These are phyloP conservation scores for Leptinotarsa texana DNA, from an alignment of 1,140 invertebrate species.

Conservation along the genomic window DNA sequence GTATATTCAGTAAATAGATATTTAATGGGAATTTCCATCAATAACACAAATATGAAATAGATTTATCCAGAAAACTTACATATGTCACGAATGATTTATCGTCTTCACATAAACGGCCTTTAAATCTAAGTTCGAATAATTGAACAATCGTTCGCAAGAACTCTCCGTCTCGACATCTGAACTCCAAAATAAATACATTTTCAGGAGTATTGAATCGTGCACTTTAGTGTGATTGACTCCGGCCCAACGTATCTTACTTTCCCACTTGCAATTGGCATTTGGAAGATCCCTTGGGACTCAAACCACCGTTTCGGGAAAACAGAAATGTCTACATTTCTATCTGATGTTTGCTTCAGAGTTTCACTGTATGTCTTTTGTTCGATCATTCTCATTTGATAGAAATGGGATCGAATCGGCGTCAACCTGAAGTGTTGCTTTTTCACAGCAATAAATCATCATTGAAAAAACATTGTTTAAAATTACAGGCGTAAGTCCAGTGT, in stretches of 20 bases:
- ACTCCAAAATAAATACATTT: slow-evolving; percentile 20
- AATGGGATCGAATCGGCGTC: neutral
- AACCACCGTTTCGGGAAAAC: slow-evolving; percentile 23
- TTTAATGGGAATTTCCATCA: no score
- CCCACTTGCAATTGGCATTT: slow-evolving; percentile 11
- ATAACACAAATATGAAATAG: neutral
- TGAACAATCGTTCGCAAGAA: neutral
- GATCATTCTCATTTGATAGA: neutral
- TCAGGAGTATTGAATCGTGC: slow-evolving; percentile 20
- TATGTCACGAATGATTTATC: neutral
- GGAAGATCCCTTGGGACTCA: slow-evolving; percentile 13
- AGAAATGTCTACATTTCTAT: slow-evolving; percentile 29
- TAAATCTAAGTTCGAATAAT: neutral
- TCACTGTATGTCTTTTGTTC: neutral
- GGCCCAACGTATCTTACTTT: slow-evolving; percentile 22
- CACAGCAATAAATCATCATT: no score
- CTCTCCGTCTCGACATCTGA: neutral
- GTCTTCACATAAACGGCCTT: neutral
- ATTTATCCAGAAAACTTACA: neutral
- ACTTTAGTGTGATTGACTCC: slow-evolving; percentile 26
- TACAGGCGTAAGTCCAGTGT: no score
- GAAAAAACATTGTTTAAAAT: no score
- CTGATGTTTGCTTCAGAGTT: slow-evolving; percentile 13
- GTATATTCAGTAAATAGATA: no score
- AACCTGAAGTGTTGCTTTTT: neutral